Evolutionary conservation across 2,797 vertebrate species (phyloP), one percentile per base, ranked within the genome.

Genomic region (Sus cebifrons): DNA sequence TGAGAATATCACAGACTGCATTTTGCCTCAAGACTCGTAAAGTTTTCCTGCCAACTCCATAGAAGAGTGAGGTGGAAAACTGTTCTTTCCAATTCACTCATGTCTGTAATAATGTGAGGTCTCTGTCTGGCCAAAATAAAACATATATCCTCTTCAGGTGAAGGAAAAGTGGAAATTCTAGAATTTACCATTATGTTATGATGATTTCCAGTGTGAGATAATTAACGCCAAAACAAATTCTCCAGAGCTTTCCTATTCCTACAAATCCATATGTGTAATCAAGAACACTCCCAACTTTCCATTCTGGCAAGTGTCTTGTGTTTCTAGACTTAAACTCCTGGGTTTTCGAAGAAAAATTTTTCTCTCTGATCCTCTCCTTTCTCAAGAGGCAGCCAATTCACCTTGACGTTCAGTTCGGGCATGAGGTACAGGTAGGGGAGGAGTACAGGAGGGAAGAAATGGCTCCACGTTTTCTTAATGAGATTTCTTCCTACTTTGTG

Each of bases 91-190:
- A 94, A 82, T 87, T 86, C 67, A 89, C 36, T 92, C 15, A 23
- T 88, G 85, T 92, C 81, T 95, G 85, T 96, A 92, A 92, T 82
- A 94, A 94, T 54, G 36, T 91, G 78, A 86, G 17, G 92, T 94
- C 88, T 97, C 96, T 96, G 91, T 96, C 92, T 97, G 70, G 95
- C 93, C n/a, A 56, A 87, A 96, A 71, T n/a, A 79, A 98, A 94
- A 90, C 16, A 29, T 75, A 64, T 36, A 79, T 9, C 58, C 73
- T 96, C 71, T 97, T 96, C 87, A 96, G 96, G 92, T 92, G 58
- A 96, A 94, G 71, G 84, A 70, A 88, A 92, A 95, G 83, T 77
- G 18, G 62, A 87, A 97, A 97, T 93, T 92, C 78, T 92, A 89
- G 92, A 96, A 91, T 75, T 86, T 78, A 17, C n/a, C 82, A 79